Evolutionary conservation across 2,888 invertebrate species (phyloP), one percentile per base, ranked within the genome.

Genomic region (Melitaea athalia): DNA sequence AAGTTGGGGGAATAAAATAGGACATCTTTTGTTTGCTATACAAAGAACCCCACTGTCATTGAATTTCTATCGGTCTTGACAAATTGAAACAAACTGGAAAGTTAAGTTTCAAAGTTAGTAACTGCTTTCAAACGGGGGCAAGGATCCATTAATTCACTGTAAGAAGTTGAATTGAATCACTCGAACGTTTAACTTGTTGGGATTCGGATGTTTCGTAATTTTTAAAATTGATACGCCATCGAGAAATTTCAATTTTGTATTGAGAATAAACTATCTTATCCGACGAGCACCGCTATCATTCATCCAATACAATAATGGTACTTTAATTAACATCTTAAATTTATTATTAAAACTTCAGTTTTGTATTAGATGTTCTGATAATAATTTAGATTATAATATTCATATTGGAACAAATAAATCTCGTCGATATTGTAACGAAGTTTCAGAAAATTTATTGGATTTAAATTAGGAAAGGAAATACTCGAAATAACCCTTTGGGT

Each of bases 1-100:
- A 80, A 80, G 77, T 77, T 75, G 73, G 73, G 73, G 75, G 71
- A 77, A 77, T 73, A 74, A 81, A 84, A 84, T 78, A 80, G 78
- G 75, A 77, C 80, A 81, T 81, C 83, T 81, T 85, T 87, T 88
- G 85, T 88, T 85, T 86, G 82, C 81, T 78, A 81, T 78, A 74
- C 74, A 75, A 69, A 72, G 72, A 78, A 79, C 76, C 77, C 82
- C 78, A 79, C 84, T 86, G 83, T 88, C 83, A 87, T 85, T 84
- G 87, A 83, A 85, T 86, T 84, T 82, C 82, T 80, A 88, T 88
- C 85, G 85, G 80, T 81, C 79, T 79, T 84, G 85, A 88, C 86
- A 89, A 90, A 90, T 90, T 89, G 85, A 85, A 87, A 89, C 87
- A 87, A 88, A 87, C 86, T 85, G 83, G 77, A 84, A 88, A 89